Conservation (phyloP, 2,113 vertebrate species). For the Scomber colias region DNA sequence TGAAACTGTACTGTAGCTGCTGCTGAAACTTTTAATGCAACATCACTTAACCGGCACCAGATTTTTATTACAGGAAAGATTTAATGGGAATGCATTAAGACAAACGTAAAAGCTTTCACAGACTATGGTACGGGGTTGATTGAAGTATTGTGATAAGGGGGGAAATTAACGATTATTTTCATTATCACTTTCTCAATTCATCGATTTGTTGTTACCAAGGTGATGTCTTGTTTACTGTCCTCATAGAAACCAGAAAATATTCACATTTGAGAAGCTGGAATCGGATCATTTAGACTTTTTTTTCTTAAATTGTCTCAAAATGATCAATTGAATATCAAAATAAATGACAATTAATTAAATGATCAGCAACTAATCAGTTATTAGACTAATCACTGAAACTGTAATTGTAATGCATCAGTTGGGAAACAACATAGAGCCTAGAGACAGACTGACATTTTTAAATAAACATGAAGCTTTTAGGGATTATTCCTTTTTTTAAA, state of each 20-base stretch:
- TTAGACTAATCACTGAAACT: too few species aligned
- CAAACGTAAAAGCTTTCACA: neutral
- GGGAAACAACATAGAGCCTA: neutral
- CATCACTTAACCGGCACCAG: neutral
- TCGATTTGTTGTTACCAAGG: too few species aligned
- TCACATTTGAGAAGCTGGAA: too few species aligned
- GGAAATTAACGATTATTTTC: too few species aligned
- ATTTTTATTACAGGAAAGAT: neutral
- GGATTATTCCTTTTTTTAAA: neutral
- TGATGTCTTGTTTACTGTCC: too few species aligned
- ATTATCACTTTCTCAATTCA: too few species aligned
- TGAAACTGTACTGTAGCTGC: slow-evolving; percentile 11
- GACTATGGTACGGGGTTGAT: neutral
- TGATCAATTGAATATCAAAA: too few species aligned
- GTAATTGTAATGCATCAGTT: neutral
- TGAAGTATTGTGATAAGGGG: neutral
- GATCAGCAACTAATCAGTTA: too few species aligned
- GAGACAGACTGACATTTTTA: neutral
- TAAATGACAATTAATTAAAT: too few species aligned
- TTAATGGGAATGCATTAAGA: neutral
- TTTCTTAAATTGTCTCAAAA: too few species aligned
- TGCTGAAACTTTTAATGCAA: slow-evolving; percentile 36
- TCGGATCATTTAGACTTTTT: too few species aligned
- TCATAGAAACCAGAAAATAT: too few species aligned
- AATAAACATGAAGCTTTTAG: neutral